These are phyloP conservation scores for Porites evermanni DNA, from an alignment of 92 coral and sea anemone genomes.

Conservation along the genomic window DNA sequence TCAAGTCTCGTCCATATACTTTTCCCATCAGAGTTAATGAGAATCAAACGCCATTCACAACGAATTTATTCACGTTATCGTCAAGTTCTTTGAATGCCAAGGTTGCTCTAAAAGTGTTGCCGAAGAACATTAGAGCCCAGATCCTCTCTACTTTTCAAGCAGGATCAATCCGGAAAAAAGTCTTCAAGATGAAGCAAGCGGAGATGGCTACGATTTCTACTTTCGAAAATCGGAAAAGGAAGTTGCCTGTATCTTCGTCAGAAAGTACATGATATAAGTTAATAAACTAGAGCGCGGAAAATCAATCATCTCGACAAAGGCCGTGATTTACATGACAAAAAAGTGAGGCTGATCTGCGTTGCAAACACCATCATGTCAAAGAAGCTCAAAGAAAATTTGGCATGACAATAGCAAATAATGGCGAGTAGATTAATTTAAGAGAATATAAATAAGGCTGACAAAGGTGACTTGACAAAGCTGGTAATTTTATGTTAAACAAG, in stretches of 20 bases:
- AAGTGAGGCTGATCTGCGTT: slow-evolving; percentile 20
- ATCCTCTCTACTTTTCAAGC: slow-evolving; percentile 1
- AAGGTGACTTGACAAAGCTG: neutral
- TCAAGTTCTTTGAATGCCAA: slow-evolving; percentile 52
- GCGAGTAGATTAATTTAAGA: slow-evolving; percentile 9
- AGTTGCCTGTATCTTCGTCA: neutral
- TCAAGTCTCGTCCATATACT: too few relatives aligned
- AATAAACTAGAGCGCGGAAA: neutral
- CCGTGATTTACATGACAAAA: slow-evolving; percentile 20
- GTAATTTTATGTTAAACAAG: neutral
- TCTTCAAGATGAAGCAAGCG: neutral
- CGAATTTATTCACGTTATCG: slow-evolving; percentile 4
- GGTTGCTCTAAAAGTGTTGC: slow-evolving; percentile 25
- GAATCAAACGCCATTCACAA: slow-evolving; percentile 3
- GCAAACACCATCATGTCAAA: slow-evolving; percentile 22
- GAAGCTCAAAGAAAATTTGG: slow-evolving; percentile 10
- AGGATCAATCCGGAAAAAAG: neutral
- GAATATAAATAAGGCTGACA: slow-evolving; percentile 11
- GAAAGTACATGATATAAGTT: slow-evolving; percentile 21
- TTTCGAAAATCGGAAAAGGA: neutral
- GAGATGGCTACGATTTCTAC: too few relatives aligned
- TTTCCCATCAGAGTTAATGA: neutral
- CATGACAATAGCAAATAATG: slow-evolving; percentile 22
- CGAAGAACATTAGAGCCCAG: slow-evolving; percentile 17
- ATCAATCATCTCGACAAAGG: slow-evolving; percentile 32